These are phyloP conservation scores for Heliothis virescens DNA, from an alignment of 1,140 invertebrate genomes.

Conservation along the genomic window DNA sequence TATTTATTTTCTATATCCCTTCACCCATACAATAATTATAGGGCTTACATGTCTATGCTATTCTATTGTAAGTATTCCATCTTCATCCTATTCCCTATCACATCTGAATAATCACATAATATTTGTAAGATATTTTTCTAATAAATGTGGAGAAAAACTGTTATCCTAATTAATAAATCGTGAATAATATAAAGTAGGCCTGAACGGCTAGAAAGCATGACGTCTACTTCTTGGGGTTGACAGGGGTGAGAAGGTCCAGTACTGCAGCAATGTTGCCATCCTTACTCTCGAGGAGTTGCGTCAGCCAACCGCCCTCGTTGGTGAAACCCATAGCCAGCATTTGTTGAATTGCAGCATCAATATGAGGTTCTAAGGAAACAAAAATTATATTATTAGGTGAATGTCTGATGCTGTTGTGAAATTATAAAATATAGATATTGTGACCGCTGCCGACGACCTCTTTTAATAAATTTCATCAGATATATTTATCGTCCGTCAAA, in stretches of 20 bases:
- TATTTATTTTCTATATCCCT: neutral
- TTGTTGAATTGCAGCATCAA: constrained; percentile 87
- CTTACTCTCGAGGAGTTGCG: constrained; percentile 85
- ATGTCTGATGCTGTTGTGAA: too few relatives aligned
- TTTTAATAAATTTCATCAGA: too few relatives aligned
- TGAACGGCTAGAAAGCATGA: neutral
- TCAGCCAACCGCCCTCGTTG: constrained; percentile 89
- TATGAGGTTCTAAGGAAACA: constrained; percentile 86
- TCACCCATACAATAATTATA: constrained; percentile 17
- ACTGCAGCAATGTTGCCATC: constrained; percentile 91
- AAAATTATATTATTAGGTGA: neutral
- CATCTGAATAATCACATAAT: constrained; percentile 10
- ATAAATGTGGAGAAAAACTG: neutral
- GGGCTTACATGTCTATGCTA: neutral
- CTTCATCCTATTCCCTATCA: neutral
- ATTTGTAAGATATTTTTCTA: neutral
- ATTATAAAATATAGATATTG: too few relatives aligned
- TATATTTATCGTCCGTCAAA: too few relatives aligned
- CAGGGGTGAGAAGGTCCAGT: constrained; percentile 87
- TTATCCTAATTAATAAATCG: neutral
- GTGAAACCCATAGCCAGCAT: constrained; percentile 95
- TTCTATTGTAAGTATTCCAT: constrained; percentile 5
- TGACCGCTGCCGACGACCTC: too few relatives aligned
- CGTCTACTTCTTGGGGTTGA: constrained; percentile 66
- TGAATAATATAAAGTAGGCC: constrained; percentile 5